Percentiles rank a stretch among this genome's conserved stretches.
phyloP scores from a whole-genome alignment of 2,113 vertebrate genomes.

The Electrona antarctica region DNA sequence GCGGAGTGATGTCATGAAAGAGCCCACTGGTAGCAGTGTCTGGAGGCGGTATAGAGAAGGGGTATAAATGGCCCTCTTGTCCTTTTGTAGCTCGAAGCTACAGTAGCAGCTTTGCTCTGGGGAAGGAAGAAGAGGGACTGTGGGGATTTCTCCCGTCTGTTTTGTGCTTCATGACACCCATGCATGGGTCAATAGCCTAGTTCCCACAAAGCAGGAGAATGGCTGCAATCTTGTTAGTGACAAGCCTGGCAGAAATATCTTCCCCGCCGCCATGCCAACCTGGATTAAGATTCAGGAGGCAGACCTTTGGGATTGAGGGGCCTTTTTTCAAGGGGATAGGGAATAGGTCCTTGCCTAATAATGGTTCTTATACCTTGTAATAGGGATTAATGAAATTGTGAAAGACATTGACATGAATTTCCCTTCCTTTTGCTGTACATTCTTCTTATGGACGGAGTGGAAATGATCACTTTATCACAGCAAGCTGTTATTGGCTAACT shows the following conservation, averaged over 20 bases:
- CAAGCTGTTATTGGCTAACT: neutral
- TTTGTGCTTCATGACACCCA: conserved; percentile 65
- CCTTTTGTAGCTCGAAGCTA: conserved; percentile 8
- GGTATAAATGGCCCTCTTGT: conserved; percentile 69
- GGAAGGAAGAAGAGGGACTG: conserved; percentile 42
- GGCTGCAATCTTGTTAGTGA: conserved; percentile 60
- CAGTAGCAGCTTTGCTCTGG: conserved; percentile 44
- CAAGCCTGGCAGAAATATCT: conserved; percentile 47
- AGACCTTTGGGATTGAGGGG: conserved; percentile 26
- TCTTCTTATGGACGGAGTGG: neutral
- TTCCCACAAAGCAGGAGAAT: conserved; percentile 73
- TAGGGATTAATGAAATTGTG: neutral
- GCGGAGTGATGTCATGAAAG: conserved; percentile 62
- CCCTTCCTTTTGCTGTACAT: no score
- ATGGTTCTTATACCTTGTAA: neutral
- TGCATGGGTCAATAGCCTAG: conserved; percentile 63
- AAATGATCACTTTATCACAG: neutral
- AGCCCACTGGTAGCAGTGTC: conserved; percentile 53
- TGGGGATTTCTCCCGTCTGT: conserved; percentile 37
- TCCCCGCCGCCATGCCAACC: conserved; percentile 47
- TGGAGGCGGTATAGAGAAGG: conserved; percentile 49
- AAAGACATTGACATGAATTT: neutral
- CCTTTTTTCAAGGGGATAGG: conserved; percentile 15
- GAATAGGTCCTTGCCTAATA: neutral
- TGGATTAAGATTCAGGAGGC: conserved; percentile 69